Base-by-base conservation (phyloP, 2,113 vertebrate genomes). In the Lota lota region DNA sequence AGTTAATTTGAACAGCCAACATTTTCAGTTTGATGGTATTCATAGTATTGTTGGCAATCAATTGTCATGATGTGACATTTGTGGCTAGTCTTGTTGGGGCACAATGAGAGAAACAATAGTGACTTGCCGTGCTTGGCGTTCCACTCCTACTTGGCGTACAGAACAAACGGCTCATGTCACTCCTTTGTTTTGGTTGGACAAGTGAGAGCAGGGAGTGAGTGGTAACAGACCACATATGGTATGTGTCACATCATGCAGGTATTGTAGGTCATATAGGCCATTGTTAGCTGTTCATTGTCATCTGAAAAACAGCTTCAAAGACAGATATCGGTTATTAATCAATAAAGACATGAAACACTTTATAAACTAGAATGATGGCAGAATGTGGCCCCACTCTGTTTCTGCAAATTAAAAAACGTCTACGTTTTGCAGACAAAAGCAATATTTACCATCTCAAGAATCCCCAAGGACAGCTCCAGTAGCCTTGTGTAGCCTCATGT, bases 21-120 rank as follows among this genome's bases (percentile, higher is more conserved):
- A 14, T 53, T 53, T 53, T 58, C 7, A 1, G 18, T 58, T 54
- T 67, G 64, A 65, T 59, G 57, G 61, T 28, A 20, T 78, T 65
- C 72, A 54, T 64, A 75, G 74, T 68, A 73, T 67, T 73, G 56
- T 1, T 33, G 62, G 64, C 57, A 14, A 7, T 57, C 65, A 19
- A 68, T 71, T 79, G 51, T 68, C 61, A 70, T 66, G 68, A 1
- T 5, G 24, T 82, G 78, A 83, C 79, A 72, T 78, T 68, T 81
- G 74, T 69, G 79, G 76, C 36, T 57, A 64, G 66, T 77, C 75
- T 72, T 69, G 77, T 84, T 73, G 10, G 50, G 51, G 72, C 57
- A 60, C 56, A 64, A 57, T 22, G 12, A 47, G 15, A 1, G 4
- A 6, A 18, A 65, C 40, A 69, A 79, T 63, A 57, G 65, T 21